Evolutionary conservation across 2,113 vertebrate genomes (phyloP).

Genomic region (Lophotis ruficrista): DNA sequence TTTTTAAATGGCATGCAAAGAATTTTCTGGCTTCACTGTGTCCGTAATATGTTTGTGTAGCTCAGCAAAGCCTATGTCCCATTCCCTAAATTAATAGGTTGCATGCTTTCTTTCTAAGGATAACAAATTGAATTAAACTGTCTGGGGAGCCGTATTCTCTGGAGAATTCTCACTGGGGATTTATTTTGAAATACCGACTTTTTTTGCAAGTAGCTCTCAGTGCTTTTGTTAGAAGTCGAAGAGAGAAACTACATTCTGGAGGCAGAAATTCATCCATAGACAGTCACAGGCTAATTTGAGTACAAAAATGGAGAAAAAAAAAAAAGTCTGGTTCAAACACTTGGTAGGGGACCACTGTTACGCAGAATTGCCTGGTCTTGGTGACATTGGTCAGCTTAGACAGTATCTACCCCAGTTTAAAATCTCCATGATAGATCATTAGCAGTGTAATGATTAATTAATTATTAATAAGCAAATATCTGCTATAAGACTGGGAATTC

Average conservation of each 20-base stretch:
- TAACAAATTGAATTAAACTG: slow-evolving; percentile 23
- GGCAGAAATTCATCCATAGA: background rate
- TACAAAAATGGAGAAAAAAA: background rate
- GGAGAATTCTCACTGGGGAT: background rate
- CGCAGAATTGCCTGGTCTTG: background rate
- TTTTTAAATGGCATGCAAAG: background rate
- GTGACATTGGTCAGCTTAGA: background rate
- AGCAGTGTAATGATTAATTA: no score
- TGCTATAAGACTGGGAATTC: background rate
- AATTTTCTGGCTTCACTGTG: background rate
- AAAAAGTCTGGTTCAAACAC: background rate
- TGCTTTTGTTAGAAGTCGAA: background rate
- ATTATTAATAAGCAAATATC: background rate
- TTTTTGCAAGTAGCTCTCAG: background rate
- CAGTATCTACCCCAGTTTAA: background rate
- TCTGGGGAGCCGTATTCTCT: background rate
- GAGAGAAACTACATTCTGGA: background rate
- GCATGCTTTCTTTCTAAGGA: background rate
- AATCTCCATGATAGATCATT: background rate
- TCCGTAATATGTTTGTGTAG: background rate
- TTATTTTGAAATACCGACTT: background rate
- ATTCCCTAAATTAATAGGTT: background rate
- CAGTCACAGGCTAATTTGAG: background rate
- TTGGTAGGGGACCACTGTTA: background rate
- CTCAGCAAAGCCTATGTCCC: background rate